These are phyloP conservation scores for Paramormyrops hopkinsi DNA, from an alignment of 2,797 vertebrate genomes.

Conservation along the genomic window DNA sequence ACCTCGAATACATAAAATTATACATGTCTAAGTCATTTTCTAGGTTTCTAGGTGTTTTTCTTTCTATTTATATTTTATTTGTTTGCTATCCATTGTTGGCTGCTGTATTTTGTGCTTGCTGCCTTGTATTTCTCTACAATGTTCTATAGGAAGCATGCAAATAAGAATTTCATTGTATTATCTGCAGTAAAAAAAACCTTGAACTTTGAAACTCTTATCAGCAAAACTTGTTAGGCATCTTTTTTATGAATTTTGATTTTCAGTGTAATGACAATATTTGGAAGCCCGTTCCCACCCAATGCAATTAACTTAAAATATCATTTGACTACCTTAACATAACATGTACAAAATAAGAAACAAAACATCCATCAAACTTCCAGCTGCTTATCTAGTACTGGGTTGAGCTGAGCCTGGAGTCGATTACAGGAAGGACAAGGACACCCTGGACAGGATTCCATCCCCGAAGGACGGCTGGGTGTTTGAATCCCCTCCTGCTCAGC, in stretches of 20 bases:
- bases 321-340: not conserved
- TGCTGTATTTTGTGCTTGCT: not conserved
- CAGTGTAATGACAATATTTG: not conserved
- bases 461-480: not conserved
- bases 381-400: not conserved
- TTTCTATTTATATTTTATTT: not conserved
- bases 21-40: not conserved
- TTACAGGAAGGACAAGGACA: not conserved
- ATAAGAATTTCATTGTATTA: not conserved
- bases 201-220: not conserved
- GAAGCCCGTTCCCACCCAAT: not conserved
- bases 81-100: not conserved
- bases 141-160: not conserved
- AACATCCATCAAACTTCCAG: not conserved
- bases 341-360: not conserved
- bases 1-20: not conserved
- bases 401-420: not conserved
- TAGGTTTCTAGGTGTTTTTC: not conserved
- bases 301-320: not conserved
- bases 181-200: not conserved
- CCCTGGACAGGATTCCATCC: not conserved
- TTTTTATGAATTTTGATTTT: not conserved
- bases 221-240: not conserved
- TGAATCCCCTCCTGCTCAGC: not conserved
- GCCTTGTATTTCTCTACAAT: not conserved